phyloP scores from a whole-genome alignment of 1,140 invertebrate species.

The Drosophila cardini region DNA sequence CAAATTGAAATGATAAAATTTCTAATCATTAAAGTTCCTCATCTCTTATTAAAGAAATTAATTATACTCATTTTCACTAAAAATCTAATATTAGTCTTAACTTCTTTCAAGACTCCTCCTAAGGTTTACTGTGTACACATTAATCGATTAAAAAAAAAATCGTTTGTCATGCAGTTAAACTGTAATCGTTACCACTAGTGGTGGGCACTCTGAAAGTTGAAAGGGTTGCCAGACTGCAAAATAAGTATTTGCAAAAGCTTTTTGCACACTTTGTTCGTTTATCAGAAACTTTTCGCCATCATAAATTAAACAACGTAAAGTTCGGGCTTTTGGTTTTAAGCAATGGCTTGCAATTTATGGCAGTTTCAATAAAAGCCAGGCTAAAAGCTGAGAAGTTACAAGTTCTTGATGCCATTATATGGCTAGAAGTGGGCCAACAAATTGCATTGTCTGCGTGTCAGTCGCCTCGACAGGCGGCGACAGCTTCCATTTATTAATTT shows the following conservation, averaged over 20 bases:
- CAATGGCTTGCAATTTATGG: conserved; percentile 63
- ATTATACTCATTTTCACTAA: too few species aligned
- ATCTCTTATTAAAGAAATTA: too few species aligned
- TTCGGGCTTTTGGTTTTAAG: conserved; percentile 26
- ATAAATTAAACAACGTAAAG: conserved; percentile 57
- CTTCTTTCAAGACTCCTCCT: too few species aligned
- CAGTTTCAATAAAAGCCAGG: conserved; percentile 52
- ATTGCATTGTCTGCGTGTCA: conserved; percentile 37
- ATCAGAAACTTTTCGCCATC: conserved; percentile 34
- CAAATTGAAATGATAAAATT: too few species aligned
- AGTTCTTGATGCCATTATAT: conserved; percentile 53
- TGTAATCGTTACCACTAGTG: too few species aligned
- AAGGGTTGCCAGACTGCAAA: too few species aligned
- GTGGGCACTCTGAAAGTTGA: too few species aligned
- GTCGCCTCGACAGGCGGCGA: conserved; percentile 24
- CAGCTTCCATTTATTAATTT: conserved; percentile 76
- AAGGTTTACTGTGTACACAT: too few species aligned
- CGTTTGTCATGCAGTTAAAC: too few species aligned
- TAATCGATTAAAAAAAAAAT: too few species aligned
- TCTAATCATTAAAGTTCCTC: too few species aligned
- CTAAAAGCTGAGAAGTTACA: conserved; percentile 32
- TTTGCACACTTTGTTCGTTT: neutral
- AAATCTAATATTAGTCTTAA: too few species aligned
- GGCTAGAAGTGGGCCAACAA: conserved; percentile 43
- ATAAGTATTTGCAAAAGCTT: neutral